Percentiles rank a stretch among this genome's conserved stretches.
These are phyloP conservation scores for Ciconia nigra DNA, from an alignment of 2,797 vertebrate species.

Conservation along the genomic window DNA sequence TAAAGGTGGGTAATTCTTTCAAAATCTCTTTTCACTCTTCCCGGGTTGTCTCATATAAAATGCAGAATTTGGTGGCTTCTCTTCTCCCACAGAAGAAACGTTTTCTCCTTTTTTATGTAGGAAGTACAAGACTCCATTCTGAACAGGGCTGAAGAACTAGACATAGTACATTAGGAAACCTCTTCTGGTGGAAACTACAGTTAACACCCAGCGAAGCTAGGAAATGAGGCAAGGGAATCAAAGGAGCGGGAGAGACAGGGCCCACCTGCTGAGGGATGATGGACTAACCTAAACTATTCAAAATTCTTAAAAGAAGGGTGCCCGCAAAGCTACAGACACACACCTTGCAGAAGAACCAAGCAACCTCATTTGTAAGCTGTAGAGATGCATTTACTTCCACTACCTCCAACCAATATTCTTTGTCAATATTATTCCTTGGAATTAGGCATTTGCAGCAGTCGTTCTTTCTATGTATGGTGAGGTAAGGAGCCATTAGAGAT, in stretches of 20 bases:
- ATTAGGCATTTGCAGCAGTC: not conserved
- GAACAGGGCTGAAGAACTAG: not conserved
- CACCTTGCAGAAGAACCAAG: not conserved
- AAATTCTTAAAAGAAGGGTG: not conserved
- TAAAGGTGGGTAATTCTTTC: conserved; percentile 37
- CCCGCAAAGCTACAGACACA: fast-evolving
- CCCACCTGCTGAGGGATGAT: not conserved
- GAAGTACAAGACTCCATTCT: not conserved
- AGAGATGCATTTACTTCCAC: not conserved
- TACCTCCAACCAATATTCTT: not conserved
- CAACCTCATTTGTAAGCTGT: not conserved
- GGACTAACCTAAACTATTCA: not conserved
- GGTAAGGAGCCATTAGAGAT: not conserved
- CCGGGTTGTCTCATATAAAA: not conserved
- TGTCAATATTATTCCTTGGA: not conserved
- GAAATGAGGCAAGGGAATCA: not conserved
- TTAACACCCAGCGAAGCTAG: fast-evolving
- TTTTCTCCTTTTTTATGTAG: not conserved
- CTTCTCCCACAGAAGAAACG: not conserved
- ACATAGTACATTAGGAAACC: not conserved
- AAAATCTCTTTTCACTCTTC: conserved; percentile 19
- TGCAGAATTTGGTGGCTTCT: not conserved
- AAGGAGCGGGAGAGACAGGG: not conserved
- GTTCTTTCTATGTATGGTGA: not conserved
- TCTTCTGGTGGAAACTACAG: not conserved